Base-by-base conservation (phyloP, 92 coral and sea anemone genomes). In the Phenganax stokvisi region DNA sequence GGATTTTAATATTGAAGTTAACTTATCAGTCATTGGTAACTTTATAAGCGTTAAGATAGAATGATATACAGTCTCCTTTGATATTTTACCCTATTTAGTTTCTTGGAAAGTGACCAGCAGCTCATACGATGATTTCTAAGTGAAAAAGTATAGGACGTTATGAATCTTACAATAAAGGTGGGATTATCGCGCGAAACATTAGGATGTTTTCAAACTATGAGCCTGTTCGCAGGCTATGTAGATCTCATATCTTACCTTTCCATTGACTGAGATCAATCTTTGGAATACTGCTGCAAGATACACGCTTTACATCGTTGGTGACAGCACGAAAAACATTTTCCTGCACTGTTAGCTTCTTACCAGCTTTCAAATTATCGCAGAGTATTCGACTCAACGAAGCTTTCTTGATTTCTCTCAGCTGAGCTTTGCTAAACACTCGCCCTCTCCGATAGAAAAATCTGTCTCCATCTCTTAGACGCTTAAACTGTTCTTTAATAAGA, bases 381-480 rank as follows among this genome's bases (percentile, higher is more conserved):
- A 79, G 73, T 10, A 79, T 20, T 15, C 83, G 83, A 64, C 59
- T 79, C 65, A 79, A 47, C 8, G 83, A 51, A 63, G 12, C 27
- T 62, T 79, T 79, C 54, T 30, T 79, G 20, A 79, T 79, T 79
- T 79, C 74, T 79, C 27, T 64, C 20, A 79, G 69, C 30, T 79
- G 83, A 64, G 83, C 51, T 63, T 10, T 79, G 20, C 73, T 31
- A 52, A 79, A 79, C 37, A 63, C 74, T 9, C 69, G 54, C 15
- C 59, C 73, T 65, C 57, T 79, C 44, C 51, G 57, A 31, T 79
- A 79, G n/a, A 79, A 79, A 73, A 79, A 79, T 51, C 83, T 16
- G 65, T 79, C 83, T 61, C 83, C 83, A 66, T 79, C 83, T 64
- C 83, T 63, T 0, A 64, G 69, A n/a, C 72, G 72, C n/a, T 54